These are phyloP conservation scores for Mechanitis mazaeus DNA, from an alignment of 2,888 invertebrate genomes.

Conservation along the genomic window DNA sequence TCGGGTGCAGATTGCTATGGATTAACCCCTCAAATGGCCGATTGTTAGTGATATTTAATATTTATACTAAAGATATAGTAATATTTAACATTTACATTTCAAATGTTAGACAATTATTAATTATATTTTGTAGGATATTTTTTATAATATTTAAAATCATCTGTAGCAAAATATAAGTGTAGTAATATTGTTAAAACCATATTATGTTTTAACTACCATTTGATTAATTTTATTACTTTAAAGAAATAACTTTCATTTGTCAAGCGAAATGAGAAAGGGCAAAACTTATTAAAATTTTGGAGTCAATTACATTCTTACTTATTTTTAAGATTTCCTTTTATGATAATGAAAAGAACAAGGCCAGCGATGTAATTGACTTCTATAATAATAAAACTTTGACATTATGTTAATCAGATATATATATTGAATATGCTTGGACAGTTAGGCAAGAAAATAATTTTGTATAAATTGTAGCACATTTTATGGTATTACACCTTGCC, in stretches of 20 bases:
- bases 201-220: neutral
- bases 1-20: slow-evolving; percentile 21
- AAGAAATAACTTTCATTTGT: slow-evolving; percentile 3
- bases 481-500: no score
- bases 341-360: slow-evolving; percentile 5
- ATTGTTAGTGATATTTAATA: slow-evolving; percentile 18
- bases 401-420: neutral
- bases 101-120: no score
- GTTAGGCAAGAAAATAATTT: no score
- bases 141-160: no score
- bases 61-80: neutral
- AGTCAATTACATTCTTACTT: slow-evolving; percentile 7
- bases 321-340: slow-evolving; percentile 9
- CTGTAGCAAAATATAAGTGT: no score
- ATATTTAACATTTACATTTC: no score
- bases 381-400: slow-evolving; percentile 9
- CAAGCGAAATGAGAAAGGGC: neutral
- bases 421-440: neutral
- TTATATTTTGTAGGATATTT: no score
- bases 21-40: slow-evolving; percentile 14
- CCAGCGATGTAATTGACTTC: slow-evolving; percentile 8
- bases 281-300: slow-evolving; percentile 10
- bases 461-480: no score
- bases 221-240: neutral
- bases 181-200: no score